Conservation (phyloP, 2,113 vertebrate genomes). For the Burhinus oedicnemus region DNA sequence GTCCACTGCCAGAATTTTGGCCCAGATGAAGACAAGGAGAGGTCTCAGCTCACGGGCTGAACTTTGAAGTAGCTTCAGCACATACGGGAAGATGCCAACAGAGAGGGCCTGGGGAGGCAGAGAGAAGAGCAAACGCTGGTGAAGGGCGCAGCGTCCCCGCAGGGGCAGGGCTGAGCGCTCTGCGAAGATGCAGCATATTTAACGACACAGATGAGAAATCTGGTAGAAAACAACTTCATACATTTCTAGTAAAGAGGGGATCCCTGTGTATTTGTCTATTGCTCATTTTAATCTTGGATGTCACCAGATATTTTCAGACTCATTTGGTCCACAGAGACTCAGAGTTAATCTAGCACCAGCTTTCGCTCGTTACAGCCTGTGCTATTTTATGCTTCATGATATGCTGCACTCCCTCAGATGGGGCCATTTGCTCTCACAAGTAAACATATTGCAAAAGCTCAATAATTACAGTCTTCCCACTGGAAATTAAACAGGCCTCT, state of each 20-base stretch:
- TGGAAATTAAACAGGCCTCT: not conserved
- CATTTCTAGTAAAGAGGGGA: not conserved
- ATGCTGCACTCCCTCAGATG: not conserved
- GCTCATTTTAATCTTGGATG: not conserved
- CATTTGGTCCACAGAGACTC: not conserved
- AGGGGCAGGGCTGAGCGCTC: not conserved
- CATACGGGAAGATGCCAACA: conserved; percentile 97
- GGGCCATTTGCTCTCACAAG: not conserved
- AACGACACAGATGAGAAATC: not conserved
- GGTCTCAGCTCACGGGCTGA: conserved; percentile 95
- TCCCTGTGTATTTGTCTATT: not conserved
- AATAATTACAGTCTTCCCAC: not conserved
- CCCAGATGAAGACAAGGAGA: conserved; percentile 98
- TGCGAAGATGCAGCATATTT: not conserved
- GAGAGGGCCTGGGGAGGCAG: conserved; percentile 85
- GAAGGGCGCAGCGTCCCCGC: not conserved
- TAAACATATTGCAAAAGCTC: not conserved
- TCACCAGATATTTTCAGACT: not conserved
- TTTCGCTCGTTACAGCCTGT: not conserved
- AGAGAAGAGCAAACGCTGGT: not conserved
- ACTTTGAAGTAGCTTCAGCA: conserved; percentile 96
- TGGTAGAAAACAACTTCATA: not conserved
- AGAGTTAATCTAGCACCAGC: not conserved
- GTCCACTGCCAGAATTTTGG: conserved; percentile 98
- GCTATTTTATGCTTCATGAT: not conserved